These are phyloP conservation scores for Scomber colias DNA, from an alignment of 2,113 vertebrate species.

Conservation along the genomic window DNA sequence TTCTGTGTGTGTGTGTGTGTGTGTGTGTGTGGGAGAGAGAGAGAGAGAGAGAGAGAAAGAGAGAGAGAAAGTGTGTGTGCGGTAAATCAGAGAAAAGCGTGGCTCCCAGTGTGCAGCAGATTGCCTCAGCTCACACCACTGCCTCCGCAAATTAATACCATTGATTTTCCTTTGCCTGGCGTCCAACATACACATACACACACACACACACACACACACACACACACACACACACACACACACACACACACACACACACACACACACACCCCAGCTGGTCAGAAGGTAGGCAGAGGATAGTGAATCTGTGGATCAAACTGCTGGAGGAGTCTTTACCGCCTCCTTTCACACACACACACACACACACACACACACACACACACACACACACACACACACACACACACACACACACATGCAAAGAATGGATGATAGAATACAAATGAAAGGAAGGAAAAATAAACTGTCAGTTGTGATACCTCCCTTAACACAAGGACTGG, in stretches of 20 bases:
- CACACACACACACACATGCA: constrained; percentile 32
- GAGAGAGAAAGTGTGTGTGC: constrained; percentile 35
- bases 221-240: constrained; percentile 21
- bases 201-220: constrained; percentile 24
- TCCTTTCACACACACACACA: constrained; percentile 39
- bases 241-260: too few species aligned
- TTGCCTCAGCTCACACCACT: constrained; percentile 85
- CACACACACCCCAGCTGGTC: constrained; percentile 32
- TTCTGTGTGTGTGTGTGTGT: constrained; percentile 7
- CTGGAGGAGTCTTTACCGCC: constrained; percentile 46
- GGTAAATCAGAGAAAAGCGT: constrained; percentile 70
- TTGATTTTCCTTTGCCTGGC: constrained; percentile 83
- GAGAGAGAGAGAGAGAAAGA: constrained; percentile 4
- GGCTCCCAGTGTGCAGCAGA: constrained; percentile 79
- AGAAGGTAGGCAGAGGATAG: constrained; percentile 51
- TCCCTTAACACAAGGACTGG: constrained; percentile 39
- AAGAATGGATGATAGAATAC: constrained; percentile 45
- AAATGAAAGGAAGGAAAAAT: constrained; percentile 59
- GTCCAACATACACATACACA: constrained; percentile 43
- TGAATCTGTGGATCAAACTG: constrained; percentile 52
- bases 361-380: constrained; percentile 42
- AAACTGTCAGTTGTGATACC: constrained; percentile 53
- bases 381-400: constrained; percentile 23
- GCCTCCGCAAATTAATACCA: constrained; percentile 85
- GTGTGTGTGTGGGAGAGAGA: constrained; percentile 13